These are phyloP conservation scores for Albula glossodonta DNA, from an alignment of 2,113 vertebrate species.

Conservation along the genomic window DNA sequence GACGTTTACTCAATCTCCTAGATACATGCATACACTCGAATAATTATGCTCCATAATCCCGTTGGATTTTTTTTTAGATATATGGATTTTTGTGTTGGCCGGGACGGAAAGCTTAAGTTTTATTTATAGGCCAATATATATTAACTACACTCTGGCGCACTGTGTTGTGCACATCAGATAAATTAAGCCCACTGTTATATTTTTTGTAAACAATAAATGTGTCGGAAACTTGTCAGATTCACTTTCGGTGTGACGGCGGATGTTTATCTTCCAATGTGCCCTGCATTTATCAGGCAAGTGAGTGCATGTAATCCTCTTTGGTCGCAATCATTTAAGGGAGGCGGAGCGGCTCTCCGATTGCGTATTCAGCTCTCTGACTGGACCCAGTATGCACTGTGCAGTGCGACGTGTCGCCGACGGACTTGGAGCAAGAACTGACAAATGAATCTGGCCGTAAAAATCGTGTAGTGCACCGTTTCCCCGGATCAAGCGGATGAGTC, in stretches of 20 bases:
- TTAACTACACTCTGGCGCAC: neutral
- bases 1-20: neutral
- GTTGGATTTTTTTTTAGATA: neutral
- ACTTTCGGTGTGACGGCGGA: neutral
- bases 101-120: too few species aligned
- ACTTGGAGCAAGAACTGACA: conserved; percentile 31
- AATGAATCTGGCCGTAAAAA: conserved; percentile 28
- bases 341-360: conserved; percentile 56
- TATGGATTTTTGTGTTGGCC: neutral
- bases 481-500: conserved; percentile 57
- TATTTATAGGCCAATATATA: neutral
- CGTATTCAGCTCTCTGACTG: conserved; percentile 41
- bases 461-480: conserved; percentile 32
- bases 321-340: conserved; percentile 54
- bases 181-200: neutral
- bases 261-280: conserved; percentile 11
- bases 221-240: neutral
- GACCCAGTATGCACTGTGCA: conserved; percentile 25
- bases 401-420: conserved; percentile 24
- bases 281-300: conserved; percentile 1
- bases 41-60: neutral
- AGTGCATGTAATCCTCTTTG: conserved; percentile 65
- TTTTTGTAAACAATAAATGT: neutral
- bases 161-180: neutral
- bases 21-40: neutral